Conservation (phyloP, 2,888 invertebrate species). For the Chymomyza caudatula region DNA sequence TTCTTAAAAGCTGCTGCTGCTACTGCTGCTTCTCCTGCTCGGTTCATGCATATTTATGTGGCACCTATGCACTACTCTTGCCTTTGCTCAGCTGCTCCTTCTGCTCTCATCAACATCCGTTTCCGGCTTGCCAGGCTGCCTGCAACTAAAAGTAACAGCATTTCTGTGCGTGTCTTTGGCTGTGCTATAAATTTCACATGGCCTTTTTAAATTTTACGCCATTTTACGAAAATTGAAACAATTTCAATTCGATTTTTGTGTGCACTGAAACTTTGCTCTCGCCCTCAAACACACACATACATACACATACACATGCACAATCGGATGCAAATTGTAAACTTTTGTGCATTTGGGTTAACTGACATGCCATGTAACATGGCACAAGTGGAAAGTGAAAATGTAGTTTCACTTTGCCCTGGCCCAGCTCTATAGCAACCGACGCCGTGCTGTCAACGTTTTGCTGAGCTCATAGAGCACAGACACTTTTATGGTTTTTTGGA, state of each 20-base stretch:
- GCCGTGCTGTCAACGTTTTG: conserved; percentile 13
- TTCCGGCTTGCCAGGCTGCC: conserved; percentile 25
- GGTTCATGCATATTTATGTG: conserved; percentile 45
- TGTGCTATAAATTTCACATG: conserved; percentile 41
- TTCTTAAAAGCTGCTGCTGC: conserved; percentile 42
- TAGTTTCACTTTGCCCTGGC: conserved; percentile 12
- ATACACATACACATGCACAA: not conserved
- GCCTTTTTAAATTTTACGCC: conserved; percentile 43
- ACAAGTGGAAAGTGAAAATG: conserved; percentile 49
- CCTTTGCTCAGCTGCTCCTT: conserved; percentile 18
- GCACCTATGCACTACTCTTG: not conserved
- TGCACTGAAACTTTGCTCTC: conserved; percentile 11
- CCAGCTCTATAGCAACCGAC: not conserved
- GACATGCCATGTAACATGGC: conserved; percentile 4
- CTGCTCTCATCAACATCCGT: conserved; percentile 39
- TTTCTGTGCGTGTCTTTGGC: conserved; percentile 7
- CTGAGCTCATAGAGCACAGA: conserved; percentile 11
- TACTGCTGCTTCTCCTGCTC: conserved; percentile 27
- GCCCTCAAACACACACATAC: not conserved
- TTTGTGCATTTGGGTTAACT: conserved; percentile 31
- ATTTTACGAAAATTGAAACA: conserved; percentile 65
- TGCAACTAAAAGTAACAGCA: conserved; percentile 4
- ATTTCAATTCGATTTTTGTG: conserved; percentile 57
- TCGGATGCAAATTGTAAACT: conserved; percentile 37
- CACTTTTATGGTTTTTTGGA: not conserved